phyloP scores from a whole-genome alignment of 2,797 vertebrate species.

The Cryptoprocta ferox region DNA sequence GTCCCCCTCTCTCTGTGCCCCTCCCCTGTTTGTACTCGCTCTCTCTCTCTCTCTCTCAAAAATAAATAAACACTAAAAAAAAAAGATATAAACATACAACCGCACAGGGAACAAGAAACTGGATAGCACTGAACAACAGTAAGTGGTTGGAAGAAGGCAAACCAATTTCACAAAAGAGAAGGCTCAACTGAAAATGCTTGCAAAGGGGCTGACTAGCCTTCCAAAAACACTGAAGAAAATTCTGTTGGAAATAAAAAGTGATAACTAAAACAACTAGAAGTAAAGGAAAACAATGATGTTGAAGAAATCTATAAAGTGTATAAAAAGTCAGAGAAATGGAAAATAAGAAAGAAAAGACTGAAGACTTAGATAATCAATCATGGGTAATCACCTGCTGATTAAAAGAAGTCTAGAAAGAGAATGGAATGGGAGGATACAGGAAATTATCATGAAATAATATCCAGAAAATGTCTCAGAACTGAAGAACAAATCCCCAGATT shows the following conservation, averaged over 20 bases:
- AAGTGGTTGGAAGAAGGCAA: neutral
- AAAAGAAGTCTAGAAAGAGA: slow-evolving; percentile 25
- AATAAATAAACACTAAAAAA: too few relatives aligned
- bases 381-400: neutral
- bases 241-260: neutral
- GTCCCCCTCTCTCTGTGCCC: too few relatives aligned
- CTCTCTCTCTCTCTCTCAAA: too few relatives aligned
- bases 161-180: neutral
- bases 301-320: neutral
- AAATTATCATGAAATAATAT: neutral
- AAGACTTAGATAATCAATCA: neutral
- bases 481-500: neutral
- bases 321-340: neutral
- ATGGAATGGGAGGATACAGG: neutral
- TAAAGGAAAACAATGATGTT: neutral
- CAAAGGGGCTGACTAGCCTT: neutral
- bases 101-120: neutral
- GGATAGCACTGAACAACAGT: neutral
- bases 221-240: neutral
- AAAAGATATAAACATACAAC: neutral
- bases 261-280: neutral
- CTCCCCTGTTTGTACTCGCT: too few relatives aligned
- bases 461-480: neutral
- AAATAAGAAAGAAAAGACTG: slow-evolving; percentile 16
- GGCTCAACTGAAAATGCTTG: neutral